Conservation (phyloP, 1,140 invertebrate species). For the Dinothrombium tinctorium region DNA sequence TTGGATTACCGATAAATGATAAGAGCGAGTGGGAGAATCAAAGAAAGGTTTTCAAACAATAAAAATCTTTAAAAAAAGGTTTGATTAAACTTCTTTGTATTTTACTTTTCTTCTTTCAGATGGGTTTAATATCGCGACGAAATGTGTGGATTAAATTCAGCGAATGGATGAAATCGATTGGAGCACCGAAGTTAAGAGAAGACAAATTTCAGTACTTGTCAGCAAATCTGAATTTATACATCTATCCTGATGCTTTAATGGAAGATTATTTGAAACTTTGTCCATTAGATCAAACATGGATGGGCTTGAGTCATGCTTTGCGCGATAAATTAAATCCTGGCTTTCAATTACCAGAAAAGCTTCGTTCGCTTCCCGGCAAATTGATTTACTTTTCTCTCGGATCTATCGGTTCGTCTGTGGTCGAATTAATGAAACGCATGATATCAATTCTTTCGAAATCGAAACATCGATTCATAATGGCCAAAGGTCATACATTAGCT, state of each 20-base stretch:
- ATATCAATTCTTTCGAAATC: neutral
- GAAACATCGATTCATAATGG: constrained; percentile 1
- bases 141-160: too few species aligned
- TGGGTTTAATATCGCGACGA: too few species aligned
- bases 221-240: neutral
- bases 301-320: neutral
- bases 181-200: too few species aligned
- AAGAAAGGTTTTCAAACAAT: too few species aligned
- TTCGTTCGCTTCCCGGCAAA: neutral
- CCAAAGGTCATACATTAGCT: neutral
- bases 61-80: too few species aligned
- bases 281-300: neutral
- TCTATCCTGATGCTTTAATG: neutral
- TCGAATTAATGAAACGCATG: constrained; percentile 6
- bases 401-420: constrained; percentile 13
- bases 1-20: too few species aligned
- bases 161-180: too few species aligned
- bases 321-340: neutral
- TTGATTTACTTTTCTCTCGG: constrained; percentile 11
- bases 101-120: too few species aligned
- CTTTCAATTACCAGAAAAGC: constrained; percentile 6
- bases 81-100: too few species aligned
- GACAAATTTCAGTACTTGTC: too few species aligned
- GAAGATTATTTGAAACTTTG: neutral
- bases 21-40: too few species aligned